These are phyloP conservation scores for Temnopleurus reevesii DNA, from an alignment of 53 echinoderm and acorn worm species.

Conservation along the genomic window DNA sequence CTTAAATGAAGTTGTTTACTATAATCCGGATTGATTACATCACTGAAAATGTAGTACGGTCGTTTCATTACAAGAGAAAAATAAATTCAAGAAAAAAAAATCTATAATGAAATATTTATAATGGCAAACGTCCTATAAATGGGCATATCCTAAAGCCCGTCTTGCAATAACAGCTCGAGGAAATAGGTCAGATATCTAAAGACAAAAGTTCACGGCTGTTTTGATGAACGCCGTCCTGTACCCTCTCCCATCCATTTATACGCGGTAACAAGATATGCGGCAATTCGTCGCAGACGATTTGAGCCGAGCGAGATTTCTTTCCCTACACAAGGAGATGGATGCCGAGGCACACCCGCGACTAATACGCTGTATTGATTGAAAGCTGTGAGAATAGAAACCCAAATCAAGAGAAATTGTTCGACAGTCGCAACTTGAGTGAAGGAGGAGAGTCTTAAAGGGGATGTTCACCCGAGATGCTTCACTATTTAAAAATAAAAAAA, in stretches of 20 bases:
- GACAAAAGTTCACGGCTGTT: background rate
- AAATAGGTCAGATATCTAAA: background rate
- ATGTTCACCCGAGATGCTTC: too few relatives aligned
- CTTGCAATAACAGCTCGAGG: background rate
- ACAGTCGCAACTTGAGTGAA: background rate
- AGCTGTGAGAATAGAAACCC: background rate
- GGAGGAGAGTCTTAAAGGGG: background rate
- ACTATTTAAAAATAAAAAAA: too few relatives aligned
- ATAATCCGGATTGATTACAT: too few relatives aligned
- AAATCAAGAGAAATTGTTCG: conserved; percentile 3
- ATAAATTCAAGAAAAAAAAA: too few relatives aligned
- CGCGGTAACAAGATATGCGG: background rate
- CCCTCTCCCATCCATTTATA: background rate
- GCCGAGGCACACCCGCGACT: background rate
- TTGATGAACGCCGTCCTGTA: background rate
- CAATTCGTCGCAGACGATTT: background rate
- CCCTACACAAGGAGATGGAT: background rate
- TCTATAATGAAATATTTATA: too few relatives aligned
- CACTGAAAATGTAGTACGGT: too few relatives aligned
- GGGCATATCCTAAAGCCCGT: too few relatives aligned
- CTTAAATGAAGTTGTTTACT: too few relatives aligned
- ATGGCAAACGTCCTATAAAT: too few relatives aligned
- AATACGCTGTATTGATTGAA: conserved; percentile 5
- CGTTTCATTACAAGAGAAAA: too few relatives aligned
- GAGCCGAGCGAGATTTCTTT: background rate